These are phyloP conservation scores for Takifugu bimaculatus DNA, from an alignment of 2,113 vertebrate species.

Conservation along the genomic window DNA sequence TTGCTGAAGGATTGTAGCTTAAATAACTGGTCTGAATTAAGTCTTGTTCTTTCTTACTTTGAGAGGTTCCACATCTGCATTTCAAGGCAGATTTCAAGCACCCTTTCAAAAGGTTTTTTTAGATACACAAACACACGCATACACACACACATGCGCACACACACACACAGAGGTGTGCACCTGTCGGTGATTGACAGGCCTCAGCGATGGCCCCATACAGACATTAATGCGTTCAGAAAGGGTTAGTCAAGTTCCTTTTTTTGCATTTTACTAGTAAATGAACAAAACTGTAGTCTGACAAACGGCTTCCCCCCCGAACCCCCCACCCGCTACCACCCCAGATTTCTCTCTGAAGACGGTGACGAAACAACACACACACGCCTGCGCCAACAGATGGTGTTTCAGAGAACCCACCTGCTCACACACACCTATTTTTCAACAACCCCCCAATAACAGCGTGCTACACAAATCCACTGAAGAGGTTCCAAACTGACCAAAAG, in stretches of 20 bases:
- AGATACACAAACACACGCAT: conserved; percentile 10
- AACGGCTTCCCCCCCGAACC: conserved; percentile 27
- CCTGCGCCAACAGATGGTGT: conserved; percentile 37
- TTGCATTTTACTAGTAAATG: conserved; percentile 61
- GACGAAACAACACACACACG: conserved; percentile 41
- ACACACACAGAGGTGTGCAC: no score
- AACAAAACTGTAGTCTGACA: conserved; percentile 48
- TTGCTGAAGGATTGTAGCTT: conserved; percentile 63
- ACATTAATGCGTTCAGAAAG: conserved; percentile 41
- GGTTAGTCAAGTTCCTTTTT: conserved; percentile 16
- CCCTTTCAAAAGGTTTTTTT: conserved; percentile 44
- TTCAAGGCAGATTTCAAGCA: conserved; percentile 65
- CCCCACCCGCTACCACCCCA: conserved; percentile 42
- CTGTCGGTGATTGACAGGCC: conserved; percentile 42
- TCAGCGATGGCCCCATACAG: conserved; percentile 23
- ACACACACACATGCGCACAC: background rate
- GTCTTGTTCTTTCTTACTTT: conserved; percentile 50
- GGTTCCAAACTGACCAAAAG: no score
- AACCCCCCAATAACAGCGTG: background rate
- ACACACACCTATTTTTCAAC: conserved; percentile 36
- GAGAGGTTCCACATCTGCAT: conserved; percentile 60
- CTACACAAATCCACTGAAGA: conserved; percentile 33
- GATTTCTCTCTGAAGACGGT: conserved; percentile 73
- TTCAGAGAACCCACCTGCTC: conserved; percentile 46
- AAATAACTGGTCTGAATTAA: conserved; percentile 65